A percentile compares a stretch with the other conserved stretches of the same genome.
These are phyloP conservation scores for Parascotia fuliginaria DNA, from an alignment of 2,888 invertebrate genomes.

Conservation along the genomic window DNA sequence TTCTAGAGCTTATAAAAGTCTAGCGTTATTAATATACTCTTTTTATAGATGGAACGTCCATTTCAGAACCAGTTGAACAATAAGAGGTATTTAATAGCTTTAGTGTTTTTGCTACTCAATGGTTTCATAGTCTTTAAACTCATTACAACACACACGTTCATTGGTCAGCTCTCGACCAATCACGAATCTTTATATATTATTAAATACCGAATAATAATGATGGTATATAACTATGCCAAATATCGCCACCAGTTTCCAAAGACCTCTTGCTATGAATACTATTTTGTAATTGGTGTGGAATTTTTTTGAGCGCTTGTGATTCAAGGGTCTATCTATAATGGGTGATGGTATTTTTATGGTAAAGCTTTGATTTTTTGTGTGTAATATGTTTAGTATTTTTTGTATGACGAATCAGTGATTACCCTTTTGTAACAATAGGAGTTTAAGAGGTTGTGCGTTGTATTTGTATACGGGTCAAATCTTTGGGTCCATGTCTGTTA, in stretches of 20 bases:
- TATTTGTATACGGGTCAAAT: no score
- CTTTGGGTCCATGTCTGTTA: no score
- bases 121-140: constrained; percentile 52
- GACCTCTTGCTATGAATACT: constrained; percentile 42
- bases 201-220: constrained; percentile 63
- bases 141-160: constrained; percentile 66
- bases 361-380: constrained; percentile 1
- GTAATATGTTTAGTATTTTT: no score
- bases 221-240: constrained; percentile 33
- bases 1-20: constrained; percentile 9
- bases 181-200: constrained; percentile 50
- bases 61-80: constrained; percentile 23
- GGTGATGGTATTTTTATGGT: background rate
- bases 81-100: constrained; percentile 27
- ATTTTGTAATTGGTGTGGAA: constrained; percentile 30
- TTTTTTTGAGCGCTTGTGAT: constrained; percentile 6
- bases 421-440: background rate
- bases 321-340: constrained; percentile 3
- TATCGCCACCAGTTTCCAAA: constrained; percentile 39
- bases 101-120: constrained; percentile 55
- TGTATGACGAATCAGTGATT: no score
- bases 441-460: background rate
- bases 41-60: constrained; percentile 16
- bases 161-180: constrained; percentile 72
- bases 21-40: constrained; percentile 15